Percentiles rank a stretch among this genome's conserved stretches.
Evolutionary conservation across 2,888 invertebrate species (phyloP).

Genomic region (Tinea pellionella): DNA sequence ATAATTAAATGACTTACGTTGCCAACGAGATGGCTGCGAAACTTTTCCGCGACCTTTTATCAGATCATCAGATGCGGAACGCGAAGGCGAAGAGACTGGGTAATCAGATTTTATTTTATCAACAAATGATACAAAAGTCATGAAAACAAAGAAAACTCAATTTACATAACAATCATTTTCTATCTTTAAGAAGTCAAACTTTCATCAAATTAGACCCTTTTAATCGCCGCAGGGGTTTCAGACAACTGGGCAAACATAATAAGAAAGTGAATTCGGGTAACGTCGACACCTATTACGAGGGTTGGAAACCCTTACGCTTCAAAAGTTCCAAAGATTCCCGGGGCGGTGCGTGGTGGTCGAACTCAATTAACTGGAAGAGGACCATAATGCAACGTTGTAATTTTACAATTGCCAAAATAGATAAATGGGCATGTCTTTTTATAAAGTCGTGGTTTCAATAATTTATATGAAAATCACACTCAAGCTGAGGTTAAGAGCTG

Average conservation of each 20-base stretch:
- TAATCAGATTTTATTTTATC: too few relatives aligned
- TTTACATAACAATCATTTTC: not conserved
- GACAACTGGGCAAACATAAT: conserved; percentile 11
- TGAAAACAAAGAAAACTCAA: not conserved
- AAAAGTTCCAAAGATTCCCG: not conserved
- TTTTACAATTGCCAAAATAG: not conserved
- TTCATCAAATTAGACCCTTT: not conserved
- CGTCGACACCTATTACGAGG: conserved; percentile 5
- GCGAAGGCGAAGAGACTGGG: too few relatives aligned
- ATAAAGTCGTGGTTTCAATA: too few relatives aligned
- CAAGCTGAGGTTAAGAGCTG: too few relatives aligned
- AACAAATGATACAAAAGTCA: too few relatives aligned
- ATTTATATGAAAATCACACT: too few relatives aligned
- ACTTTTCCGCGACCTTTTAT: too few relatives aligned
- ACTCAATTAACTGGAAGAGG: conserved; percentile 7
- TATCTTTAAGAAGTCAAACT: not conserved
- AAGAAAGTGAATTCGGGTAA: conserved; percentile 1
- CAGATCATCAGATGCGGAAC: too few relatives aligned
- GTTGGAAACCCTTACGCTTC: not conserved
- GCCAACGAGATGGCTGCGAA: too few relatives aligned
- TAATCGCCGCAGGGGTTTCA: conserved; percentile 6
- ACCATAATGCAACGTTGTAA: not conserved
- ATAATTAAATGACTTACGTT: too few relatives aligned
- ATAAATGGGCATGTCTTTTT: not conserved
- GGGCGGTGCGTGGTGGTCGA: not conserved